Evolutionary conservation across 2,113 vertebrate genomes (phyloP).

Genomic region (Ivindomyrus marchei): DNA sequence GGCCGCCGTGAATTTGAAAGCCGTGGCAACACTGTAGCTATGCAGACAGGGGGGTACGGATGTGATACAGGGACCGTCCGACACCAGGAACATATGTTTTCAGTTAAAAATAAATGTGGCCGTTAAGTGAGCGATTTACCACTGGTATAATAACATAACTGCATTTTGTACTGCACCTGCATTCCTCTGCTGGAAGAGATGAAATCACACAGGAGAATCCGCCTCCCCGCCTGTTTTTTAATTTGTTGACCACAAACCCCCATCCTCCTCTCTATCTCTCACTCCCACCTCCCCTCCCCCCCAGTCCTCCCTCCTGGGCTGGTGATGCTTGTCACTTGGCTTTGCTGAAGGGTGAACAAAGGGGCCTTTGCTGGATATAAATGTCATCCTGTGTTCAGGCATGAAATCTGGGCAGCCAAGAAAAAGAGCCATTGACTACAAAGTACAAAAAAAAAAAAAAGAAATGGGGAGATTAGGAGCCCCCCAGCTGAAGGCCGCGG

Average conservation of each 20-base stretch:
- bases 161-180: background rate
- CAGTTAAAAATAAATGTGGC: background rate
- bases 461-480: slow-evolving; percentile 48
- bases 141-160: background rate
- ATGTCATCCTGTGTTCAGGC: slow-evolving; percentile 54
- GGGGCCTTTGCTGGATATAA: slow-evolving; percentile 56
- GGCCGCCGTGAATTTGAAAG: background rate
- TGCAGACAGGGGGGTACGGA: background rate
- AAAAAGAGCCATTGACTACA: slow-evolving; percentile 67
- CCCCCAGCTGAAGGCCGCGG: slow-evolving; percentile 32
- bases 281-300: slow-evolving; percentile 17
- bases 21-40: background rate
- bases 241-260: background rate
- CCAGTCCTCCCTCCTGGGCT: slow-evolving; percentile 31
- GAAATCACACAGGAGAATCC: background rate
- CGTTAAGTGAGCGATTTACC: background rate
- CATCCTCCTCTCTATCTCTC: background rate
- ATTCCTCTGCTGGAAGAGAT: background rate
- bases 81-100: background rate
- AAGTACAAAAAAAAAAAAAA: slow-evolving; percentile 26
- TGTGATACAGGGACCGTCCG: background rate
- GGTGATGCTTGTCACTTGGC: slow-evolving; percentile 64
- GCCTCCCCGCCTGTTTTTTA: background rate
- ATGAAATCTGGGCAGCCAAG: slow-evolving; percentile 58
- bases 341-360: slow-evolving; percentile 63